Evolutionary conservation across 2,113 vertebrate genomes (phyloP), one percentile per base, ranked within the genome.

Genomic region (Periophthalmus modestus): DNA sequence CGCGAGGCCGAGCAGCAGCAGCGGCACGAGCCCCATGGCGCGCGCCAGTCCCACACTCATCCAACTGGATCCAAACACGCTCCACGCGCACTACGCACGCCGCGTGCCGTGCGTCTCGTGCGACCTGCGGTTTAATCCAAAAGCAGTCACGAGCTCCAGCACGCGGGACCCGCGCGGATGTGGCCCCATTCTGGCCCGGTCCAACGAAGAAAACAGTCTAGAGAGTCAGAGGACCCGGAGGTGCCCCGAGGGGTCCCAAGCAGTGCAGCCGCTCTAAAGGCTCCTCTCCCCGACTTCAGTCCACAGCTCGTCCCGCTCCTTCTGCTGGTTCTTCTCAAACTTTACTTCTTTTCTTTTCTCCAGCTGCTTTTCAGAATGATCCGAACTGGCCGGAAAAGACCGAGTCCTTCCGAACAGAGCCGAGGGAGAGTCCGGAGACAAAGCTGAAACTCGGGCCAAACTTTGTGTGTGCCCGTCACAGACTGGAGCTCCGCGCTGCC

Each of bases 1-100:
- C 62, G 95, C 71, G 36, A 94, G 89, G 73, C 92, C 90, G 83
- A 94, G 90, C 86, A 94, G 91, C 77, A 95, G 87, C 84, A 94
- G 91, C 85, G 90, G 91, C 34, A 66, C 34, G 63, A 66, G 59
- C 59, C 59, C 59, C 59, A 62, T 62, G 16, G 16, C 36, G 65
- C 36, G 39, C 65, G n/a, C 12, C 65, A 47, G 65, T 63, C 65
- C 65, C 65, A 23, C 39, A 66, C 65, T 21, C 34, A 66, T 66
- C 39, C 65, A 66, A 43, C 34, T n/a, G 15, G 62, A 65, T n/a
- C 34, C 58, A 61, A 21, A 33, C 23, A 19, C 33, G 16, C 6
- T 63, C 33, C 14, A 63, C 61, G 61, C 61, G 33, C 61, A 34
- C 58, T 28, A 57, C 58, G 58, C 58, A 61, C 58, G 58, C 58